These are phyloP conservation scores for Tenrec ecaudatus DNA, from an alignment of 2,113 vertebrate genomes.

Conservation along the genomic window DNA sequence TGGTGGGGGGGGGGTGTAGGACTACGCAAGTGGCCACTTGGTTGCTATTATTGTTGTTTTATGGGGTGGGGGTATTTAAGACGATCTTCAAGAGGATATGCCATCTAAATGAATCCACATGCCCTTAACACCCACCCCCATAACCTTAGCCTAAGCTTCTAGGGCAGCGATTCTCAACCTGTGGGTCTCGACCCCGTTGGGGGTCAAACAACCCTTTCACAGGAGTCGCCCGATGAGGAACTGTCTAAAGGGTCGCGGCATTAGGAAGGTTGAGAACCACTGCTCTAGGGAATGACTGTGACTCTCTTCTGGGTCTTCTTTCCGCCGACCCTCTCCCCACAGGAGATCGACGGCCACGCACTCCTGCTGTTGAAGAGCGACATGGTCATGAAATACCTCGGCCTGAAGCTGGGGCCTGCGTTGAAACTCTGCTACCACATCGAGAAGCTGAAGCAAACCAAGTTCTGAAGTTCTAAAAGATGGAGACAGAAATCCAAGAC, in stretches of 20 bases:
- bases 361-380: constrained; percentile 96
- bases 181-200: too few relatives aligned
- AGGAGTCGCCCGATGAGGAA: too few relatives aligned
- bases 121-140: background rate
- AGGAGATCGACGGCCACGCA: constrained; percentile 98
- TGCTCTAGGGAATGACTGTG: background rate
- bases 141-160: background rate
- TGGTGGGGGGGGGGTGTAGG: too few relatives aligned
- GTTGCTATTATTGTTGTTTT: too few relatives aligned
- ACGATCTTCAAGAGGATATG: background rate
- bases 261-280: too few relatives aligned
- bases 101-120: background rate
- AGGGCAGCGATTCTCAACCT: too few relatives aligned
- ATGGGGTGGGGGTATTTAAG: background rate
- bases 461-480: constrained; percentile 87
- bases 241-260: too few relatives aligned
- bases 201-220: too few relatives aligned
- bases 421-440: constrained; percentile 99
- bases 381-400: constrained; percentile 99
- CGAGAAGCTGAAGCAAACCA: constrained; percentile 95
- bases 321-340: constrained; percentile 67
- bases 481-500: constrained; percentile 50
- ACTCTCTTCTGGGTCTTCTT: constrained; percentile 45
- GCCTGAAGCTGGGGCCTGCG: constrained; percentile 96
- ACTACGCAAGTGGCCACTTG: too few relatives aligned